These are phyloP conservation scores for Clamator glandarius DNA, from an alignment of 2,797 vertebrate genomes.

Conservation along the genomic window DNA sequence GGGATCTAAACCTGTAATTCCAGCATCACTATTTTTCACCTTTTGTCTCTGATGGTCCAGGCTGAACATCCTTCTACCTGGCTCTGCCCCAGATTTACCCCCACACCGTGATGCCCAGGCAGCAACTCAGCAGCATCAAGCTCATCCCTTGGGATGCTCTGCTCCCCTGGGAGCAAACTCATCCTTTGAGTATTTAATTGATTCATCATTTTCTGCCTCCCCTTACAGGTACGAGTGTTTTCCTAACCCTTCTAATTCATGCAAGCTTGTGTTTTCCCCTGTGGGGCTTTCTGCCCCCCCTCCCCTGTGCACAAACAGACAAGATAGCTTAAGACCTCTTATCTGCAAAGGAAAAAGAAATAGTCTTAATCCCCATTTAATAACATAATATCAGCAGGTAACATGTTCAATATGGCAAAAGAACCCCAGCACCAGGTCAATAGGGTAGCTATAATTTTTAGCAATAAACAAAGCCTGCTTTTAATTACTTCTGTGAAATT, in stretches of 20 bases:
- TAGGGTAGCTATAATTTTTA: conserved; percentile 79
- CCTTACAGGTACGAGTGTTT: background rate
- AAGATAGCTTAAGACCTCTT: conserved; percentile 43
- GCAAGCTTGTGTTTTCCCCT: background rate
- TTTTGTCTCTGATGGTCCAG: fast-evolving
- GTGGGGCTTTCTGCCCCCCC: fast-evolving
- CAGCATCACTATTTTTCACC: background rate
- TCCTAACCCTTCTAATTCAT: background rate
- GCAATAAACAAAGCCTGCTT: conserved; percentile 87
- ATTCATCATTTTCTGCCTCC: background rate
- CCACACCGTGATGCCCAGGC: fast-evolving
- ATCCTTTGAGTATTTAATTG: background rate
- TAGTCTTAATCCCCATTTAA: conserved; percentile 53
- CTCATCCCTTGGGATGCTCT: background rate
- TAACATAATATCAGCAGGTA: conserved; percentile 78
- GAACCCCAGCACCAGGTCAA: conserved; percentile 83
- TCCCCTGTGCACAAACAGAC: background rate
- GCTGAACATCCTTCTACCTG: background rate
- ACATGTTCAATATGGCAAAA: conserved; percentile 80
- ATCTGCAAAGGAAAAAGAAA: background rate
- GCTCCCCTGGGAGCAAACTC: background rate
- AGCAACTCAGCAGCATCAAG: background rate
- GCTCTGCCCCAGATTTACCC: background rate
- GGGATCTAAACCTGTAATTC: background rate
- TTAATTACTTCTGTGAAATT: conserved; percentile 91